These are phyloP conservation scores for Chaetogeoica ovagalla DNA, from an alignment of 2,888 invertebrate genomes.

Conservation along the genomic window DNA sequence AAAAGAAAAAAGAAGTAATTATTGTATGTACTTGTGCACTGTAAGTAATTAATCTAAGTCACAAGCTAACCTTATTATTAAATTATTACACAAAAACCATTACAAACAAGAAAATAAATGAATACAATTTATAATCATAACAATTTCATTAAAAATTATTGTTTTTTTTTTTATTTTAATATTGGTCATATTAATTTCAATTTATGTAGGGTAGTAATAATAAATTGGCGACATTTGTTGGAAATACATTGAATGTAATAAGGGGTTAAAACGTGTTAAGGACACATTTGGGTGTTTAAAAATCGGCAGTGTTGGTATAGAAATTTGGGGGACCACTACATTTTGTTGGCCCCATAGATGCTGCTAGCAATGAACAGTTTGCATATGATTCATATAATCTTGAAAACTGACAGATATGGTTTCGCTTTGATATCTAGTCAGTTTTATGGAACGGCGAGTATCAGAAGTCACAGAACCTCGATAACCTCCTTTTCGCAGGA, in stretches of 20 bases:
- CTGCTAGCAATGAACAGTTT: slow-evolving; percentile 74
- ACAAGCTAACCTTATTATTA: background rate
- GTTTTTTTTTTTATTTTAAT: background rate
- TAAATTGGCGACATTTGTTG: slow-evolving; percentile 4
- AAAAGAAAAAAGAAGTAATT: background rate
- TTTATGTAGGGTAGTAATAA: slow-evolving; percentile 10
- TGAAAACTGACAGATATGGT: slow-evolving; percentile 87
- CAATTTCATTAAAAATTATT: slow-evolving; percentile 5
- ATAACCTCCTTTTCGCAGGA: slow-evolving; percentile 95
- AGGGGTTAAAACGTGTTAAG: background rate
- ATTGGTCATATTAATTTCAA: slow-evolving; percentile 8
- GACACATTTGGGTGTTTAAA: slow-evolving; percentile 20
- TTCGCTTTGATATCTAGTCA: slow-evolving; percentile 96
- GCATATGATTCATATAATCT: slow-evolving; percentile 74
- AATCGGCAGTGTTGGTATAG: slow-evolving; percentile 43
- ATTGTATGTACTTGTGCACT: background rate
- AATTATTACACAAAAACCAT: slow-evolving; percentile 19
- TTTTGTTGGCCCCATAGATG: slow-evolving; percentile 64
- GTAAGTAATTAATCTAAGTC: background rate
- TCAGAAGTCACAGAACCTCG: slow-evolving; percentile 88
- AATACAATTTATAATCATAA: slow-evolving; percentile 10
- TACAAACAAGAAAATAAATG: slow-evolving; percentile 2
- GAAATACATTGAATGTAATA: slow-evolving; percentile 26
- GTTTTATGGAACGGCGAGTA: slow-evolving; percentile 82
- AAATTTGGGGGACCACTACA: slow-evolving; percentile 57